phyloP scores from a whole-genome alignment of 2,888 invertebrate genomes.

The Drosophila trichaetosa region DNA sequence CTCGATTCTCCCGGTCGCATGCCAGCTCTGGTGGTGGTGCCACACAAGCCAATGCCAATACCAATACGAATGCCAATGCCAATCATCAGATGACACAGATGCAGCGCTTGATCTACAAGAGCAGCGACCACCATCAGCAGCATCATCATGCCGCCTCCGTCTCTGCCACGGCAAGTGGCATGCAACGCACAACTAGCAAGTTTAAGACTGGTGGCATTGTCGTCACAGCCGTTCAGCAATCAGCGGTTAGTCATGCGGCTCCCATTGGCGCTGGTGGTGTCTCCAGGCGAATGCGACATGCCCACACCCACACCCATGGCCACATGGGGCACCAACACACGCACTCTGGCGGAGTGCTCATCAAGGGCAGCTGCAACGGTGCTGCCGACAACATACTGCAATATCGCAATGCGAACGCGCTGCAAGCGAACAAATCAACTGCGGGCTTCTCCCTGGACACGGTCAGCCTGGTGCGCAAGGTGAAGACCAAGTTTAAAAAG shows the following conservation, averaged over 20 bases:
- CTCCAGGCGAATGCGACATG: slow-evolving; percentile 54
- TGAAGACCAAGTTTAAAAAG: slow-evolving; percentile 82
- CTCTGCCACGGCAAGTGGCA: slow-evolving; percentile 17
- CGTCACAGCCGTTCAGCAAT: slow-evolving; percentile 86
- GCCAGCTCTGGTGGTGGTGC: slow-evolving; percentile 25
- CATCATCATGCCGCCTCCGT: slow-evolving; percentile 12
- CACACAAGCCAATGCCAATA: slow-evolving; percentile 11
- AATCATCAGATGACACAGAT: slow-evolving; percentile 34
- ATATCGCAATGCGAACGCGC: slow-evolving; percentile 19
- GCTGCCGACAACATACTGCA: slow-evolving; percentile 32
- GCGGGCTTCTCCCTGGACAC: slow-evolving; percentile 85
- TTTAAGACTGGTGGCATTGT: slow-evolving; percentile 88
- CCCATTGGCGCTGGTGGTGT: slow-evolving; percentile 10
- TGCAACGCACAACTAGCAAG: slow-evolving; percentile 70
- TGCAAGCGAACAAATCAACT: slow-evolving; percentile 18
- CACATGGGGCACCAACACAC: slow-evolving; percentile 28
- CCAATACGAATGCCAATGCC: slow-evolving; percentile 3
- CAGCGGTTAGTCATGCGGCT: slow-evolving; percentile 10
- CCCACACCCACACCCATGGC: slow-evolving; percentile 7
- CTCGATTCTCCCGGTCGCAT: slow-evolving; percentile 68
- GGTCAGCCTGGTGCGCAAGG: slow-evolving; percentile 84
- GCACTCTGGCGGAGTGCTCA: slow-evolving; percentile 38
- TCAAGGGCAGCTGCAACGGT: slow-evolving; percentile 23
- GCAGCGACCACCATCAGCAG: slow-evolving; percentile 7
- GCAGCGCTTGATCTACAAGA: slow-evolving; percentile 48